Percentiles rank a stretch among this genome's conserved stretches.
Evolutionary conservation across 2,888 invertebrate genomes (phyloP).

Genomic region (Temnothorax ravouxi): DNA sequence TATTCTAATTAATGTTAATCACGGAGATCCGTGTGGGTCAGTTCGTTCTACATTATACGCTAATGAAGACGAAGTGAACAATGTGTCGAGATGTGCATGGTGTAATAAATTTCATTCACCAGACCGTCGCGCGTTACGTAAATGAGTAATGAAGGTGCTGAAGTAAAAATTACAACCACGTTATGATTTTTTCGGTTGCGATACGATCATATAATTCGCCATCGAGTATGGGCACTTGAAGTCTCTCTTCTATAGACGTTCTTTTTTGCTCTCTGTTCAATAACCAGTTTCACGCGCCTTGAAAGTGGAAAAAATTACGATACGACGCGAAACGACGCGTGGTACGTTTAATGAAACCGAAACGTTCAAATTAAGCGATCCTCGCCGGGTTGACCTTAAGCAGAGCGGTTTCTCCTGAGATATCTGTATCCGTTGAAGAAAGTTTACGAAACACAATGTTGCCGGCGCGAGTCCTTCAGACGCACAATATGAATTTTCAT

Average conservation of each 20-base stretch:
- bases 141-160: conserved; percentile 28
- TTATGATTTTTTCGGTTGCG: conserved; percentile 15
- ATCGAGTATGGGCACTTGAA: not conserved
- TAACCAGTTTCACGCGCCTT: conserved; percentile 39
- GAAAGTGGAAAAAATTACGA: conserved; percentile 19
- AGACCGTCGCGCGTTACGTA: conserved; percentile 26
- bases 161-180: conserved; percentile 35
- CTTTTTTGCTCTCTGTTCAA: not conserved
- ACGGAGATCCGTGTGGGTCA: not conserved
- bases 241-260: not conserved
- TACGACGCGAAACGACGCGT: not conserved
- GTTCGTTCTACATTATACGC: not conserved
- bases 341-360: conserved; percentile 17
- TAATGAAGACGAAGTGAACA: conserved; percentile 23
- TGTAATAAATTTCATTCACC: conserved; percentile 36
- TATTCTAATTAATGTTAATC: not conserved
- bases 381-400: conserved; percentile 13
- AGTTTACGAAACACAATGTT: conserved; percentile 27
- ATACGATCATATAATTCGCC: conserved; percentile 30
- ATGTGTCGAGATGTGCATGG: not conserved
- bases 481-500: conserved; percentile 70
- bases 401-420: conserved; percentile 12
- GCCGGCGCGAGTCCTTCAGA: conserved; percentile 45
- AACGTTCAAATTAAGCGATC: conserved; percentile 21
- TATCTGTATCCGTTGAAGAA: conserved; percentile 24